A percentile compares a stretch with the other conserved stretches of the same genome.
Evolutionary conservation across 2,113 vertebrate genomes (phyloP).

Genomic region (Mastomys coucha): DNA sequence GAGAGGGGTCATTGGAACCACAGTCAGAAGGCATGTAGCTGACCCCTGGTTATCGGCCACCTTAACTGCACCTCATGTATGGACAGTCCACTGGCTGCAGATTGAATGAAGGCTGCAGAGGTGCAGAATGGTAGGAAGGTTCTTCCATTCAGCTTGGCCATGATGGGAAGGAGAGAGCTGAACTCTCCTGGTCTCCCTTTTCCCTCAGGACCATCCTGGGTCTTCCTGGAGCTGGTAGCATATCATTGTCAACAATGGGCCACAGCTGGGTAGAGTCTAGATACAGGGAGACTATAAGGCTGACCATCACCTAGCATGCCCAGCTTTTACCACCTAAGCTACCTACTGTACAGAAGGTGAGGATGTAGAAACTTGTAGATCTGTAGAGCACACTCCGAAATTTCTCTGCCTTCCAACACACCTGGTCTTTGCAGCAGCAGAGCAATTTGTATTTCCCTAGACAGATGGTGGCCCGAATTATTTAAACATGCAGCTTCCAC

Average conservation of each 20-base stretch:
- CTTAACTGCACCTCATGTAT: neutral
- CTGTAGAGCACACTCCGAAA: neutral
- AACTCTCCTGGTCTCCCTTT: neutral
- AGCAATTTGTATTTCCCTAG: neutral
- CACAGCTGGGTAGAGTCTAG: neutral
- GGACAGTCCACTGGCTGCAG: neutral
- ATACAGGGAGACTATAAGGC: neutral
- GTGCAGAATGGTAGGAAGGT: neutral
- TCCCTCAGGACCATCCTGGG: neutral
- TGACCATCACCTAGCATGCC: neutral
- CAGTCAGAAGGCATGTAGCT: neutral
- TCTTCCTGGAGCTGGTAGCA: neutral
- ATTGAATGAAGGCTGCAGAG: neutral
- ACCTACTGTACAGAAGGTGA: neutral
- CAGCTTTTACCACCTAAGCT: neutral
- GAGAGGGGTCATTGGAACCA: neutral
- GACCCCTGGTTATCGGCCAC: neutral
- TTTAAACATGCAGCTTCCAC: neutral
- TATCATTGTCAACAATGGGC: no score
- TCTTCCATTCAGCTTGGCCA: neutral
- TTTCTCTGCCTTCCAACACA: neutral
- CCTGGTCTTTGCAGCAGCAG: neutral
- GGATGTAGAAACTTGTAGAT: fast-evolving
- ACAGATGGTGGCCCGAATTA: neutral
- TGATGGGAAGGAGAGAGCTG: neutral